phyloP scores from a whole-genome alignment of 2,113 vertebrate species.

The Psittacus erithacus region DNA sequence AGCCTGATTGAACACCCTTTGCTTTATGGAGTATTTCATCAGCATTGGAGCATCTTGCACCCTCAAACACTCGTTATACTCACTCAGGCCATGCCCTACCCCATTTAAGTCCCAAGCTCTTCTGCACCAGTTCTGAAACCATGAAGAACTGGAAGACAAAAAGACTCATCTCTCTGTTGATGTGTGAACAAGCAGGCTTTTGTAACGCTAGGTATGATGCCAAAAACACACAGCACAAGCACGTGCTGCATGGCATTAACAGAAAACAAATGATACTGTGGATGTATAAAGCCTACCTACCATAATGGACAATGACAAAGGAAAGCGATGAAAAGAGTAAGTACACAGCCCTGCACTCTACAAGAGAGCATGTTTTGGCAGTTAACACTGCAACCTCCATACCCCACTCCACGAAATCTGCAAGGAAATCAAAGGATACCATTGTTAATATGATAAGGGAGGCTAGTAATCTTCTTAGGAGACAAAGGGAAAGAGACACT shows the following conservation, averaged over 20 bases:
- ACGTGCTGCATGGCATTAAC: not conserved
- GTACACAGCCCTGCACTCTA: not conserved
- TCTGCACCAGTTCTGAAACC: not conserved
- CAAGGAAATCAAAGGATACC: not conserved
- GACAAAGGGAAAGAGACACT: not conserved
- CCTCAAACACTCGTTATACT: not conserved
- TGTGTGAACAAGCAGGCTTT: not conserved
- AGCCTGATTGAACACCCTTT: not conserved
- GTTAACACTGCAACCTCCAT: not conserved
- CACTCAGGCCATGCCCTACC: not conserved
- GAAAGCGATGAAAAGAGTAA: not conserved
- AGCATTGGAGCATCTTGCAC: not conserved
- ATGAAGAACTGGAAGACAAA: not conserved
- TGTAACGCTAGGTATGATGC: accelerated
- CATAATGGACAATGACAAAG: not conserved
- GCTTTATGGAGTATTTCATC: not conserved
- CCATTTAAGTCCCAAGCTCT: not conserved
- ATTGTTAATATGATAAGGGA: not conserved
- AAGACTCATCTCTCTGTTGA: not conserved
- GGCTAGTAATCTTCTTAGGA: not conserved
- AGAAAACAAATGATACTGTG: not conserved
- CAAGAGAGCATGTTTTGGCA: not conserved
- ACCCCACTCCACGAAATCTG: not conserved
- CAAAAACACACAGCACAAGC: not conserved
- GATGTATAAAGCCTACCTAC: not conserved